Evolutionary conservation across 2,113 vertebrate species (phyloP).

Genomic region (Salvelinus namaycush): DNA sequence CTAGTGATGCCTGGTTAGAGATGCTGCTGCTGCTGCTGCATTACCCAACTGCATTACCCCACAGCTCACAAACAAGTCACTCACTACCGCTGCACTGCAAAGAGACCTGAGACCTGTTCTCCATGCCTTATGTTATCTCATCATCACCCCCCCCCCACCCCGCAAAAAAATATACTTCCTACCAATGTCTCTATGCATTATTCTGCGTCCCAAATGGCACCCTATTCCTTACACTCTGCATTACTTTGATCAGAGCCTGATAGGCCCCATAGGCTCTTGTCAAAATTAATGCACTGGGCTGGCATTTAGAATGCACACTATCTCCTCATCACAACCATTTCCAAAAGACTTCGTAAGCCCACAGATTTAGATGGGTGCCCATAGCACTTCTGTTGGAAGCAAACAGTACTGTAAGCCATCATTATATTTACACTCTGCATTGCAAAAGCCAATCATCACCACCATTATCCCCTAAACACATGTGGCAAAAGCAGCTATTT

Average conservation of each 20-base stretch:
- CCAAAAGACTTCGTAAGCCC: not conserved
- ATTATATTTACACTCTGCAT: too few species aligned
- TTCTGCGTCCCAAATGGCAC: too few species aligned
- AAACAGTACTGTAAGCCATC: not conserved
- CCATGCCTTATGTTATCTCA: not conserved
- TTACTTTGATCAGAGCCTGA: too few species aligned
- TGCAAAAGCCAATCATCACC: too few species aligned
- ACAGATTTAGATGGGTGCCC: not conserved
- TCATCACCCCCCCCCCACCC: too few species aligned
- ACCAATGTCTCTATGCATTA: too few species aligned
- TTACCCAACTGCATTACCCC: not conserved
- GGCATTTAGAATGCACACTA: not conserved
- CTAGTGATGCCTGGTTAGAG: slow-evolving; percentile 18
- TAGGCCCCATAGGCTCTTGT: too few species aligned
- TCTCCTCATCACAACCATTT: not conserved
- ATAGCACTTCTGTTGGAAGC: not conserved
- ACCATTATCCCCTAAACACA: too few species aligned
- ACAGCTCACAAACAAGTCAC: slow-evolving; percentile 28
- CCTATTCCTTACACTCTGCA: too few species aligned
- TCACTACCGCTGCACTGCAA: slow-evolving; percentile 4
- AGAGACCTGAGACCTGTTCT: not conserved
- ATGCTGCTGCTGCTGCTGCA: not conserved
- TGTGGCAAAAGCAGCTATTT: too few species aligned
- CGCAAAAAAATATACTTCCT: too few species aligned
- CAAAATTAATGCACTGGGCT: too few species aligned